Evolutionary conservation across 1,140 invertebrate species (phyloP).

Genomic region (Drosophila tropicalis): DNA sequence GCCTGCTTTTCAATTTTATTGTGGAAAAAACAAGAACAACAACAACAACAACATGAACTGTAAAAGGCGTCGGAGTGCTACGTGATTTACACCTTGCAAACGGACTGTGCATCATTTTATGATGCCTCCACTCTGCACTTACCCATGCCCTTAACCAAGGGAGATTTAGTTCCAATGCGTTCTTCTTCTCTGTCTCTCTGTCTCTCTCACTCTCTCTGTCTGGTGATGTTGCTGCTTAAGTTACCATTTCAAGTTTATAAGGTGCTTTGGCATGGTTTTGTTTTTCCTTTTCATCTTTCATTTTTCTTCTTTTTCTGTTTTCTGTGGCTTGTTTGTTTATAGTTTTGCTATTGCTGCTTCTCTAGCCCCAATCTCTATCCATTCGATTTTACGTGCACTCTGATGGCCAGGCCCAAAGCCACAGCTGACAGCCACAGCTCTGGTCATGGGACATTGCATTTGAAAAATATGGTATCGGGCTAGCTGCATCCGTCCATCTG

Average conservation of each 20-base stretch:
- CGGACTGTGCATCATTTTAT: constrained; percentile 75
- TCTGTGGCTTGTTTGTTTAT: constrained; percentile 6
- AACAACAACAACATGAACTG: constrained; percentile 58
- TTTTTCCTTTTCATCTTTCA: neutral
- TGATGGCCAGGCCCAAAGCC: constrained; percentile 43
- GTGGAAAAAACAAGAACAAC: constrained; percentile 63
- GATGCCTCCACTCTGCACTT: constrained; percentile 63
- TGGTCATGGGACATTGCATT: constrained; percentile 61
- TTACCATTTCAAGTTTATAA: constrained; percentile 76
- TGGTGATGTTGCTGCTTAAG: constrained; percentile 18
- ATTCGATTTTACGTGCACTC: constrained; percentile 70
- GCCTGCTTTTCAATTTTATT: constrained; percentile 80
- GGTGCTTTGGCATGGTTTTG: constrained; percentile 42
- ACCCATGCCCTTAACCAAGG: constrained; percentile 22
- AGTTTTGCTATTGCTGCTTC: constrained; percentile 1
- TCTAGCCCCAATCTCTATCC: neutral
- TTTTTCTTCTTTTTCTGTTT: neutral
- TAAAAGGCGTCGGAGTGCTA: constrained; percentile 76
- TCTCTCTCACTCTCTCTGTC: too few relatives aligned
- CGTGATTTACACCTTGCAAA: constrained; percentile 74
- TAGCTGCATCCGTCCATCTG: neutral
- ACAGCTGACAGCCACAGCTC: constrained; percentile 46
- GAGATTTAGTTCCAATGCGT: constrained; percentile 25
- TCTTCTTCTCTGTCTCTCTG: neutral
- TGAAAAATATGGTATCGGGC: constrained; percentile 50